Percentiles rank a stretch among this genome's conserved stretches.
phyloP scores from a whole-genome alignment of 2,797 vertebrate species.

The Alosa sapidissima region DNA sequence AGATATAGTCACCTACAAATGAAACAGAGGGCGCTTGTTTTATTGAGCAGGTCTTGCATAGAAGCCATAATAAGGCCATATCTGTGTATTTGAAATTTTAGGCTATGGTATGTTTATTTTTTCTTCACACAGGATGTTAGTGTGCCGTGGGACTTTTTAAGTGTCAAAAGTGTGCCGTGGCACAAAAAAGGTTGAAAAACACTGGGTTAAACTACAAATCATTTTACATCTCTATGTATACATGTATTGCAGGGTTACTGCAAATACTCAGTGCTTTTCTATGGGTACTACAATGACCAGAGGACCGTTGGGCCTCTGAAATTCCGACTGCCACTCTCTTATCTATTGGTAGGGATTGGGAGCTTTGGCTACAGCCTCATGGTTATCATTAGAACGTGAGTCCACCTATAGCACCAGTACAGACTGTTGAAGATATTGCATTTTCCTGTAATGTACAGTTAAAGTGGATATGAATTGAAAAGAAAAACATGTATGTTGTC shows the following conservation, averaged over 20 bases:
- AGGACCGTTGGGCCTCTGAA: conserved; percentile 91
- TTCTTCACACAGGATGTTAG: too few relatives aligned
- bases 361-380: conserved; percentile 96
- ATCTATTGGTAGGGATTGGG: conserved; percentile 95
- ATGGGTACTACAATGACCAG: conserved; percentile 94
- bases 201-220: too few relatives aligned
- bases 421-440: neutral
- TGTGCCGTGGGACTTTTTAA: too few relatives aligned
- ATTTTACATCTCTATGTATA: too few relatives aligned
- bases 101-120: too few relatives aligned
- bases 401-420: conserved; percentile 46
- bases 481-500: neutral
- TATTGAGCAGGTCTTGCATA: too few relatives aligned
- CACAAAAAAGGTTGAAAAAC: neutral
- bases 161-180: too few relatives aligned
- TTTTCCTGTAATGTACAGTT: neutral
- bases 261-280: conserved; percentile 95
- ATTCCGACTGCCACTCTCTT: conserved; percentile 93
- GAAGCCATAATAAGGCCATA: too few relatives aligned
- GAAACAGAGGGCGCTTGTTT: too few relatives aligned
- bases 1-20: too few relatives aligned
- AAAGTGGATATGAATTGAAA: conserved; percentile 12
- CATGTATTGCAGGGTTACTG: conserved; percentile 86
- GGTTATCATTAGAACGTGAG: conserved; percentile 98
- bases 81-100: too few relatives aligned